These are phyloP conservation scores for Myocastor coypus DNA, from an alignment of 2,113 vertebrate species.

Conservation along the genomic window DNA sequence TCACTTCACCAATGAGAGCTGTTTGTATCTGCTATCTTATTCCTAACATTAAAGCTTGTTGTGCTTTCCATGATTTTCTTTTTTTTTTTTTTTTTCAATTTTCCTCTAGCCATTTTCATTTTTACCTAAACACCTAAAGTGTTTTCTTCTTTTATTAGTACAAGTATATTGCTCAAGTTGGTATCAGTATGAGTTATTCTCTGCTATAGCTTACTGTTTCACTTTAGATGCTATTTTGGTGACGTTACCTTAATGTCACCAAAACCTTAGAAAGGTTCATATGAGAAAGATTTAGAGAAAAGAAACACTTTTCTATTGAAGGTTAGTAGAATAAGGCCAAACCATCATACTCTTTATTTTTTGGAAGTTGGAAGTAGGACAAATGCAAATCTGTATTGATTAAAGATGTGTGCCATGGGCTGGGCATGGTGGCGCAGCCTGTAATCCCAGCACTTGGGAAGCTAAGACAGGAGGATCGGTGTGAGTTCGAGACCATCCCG, in stretches of 20 bases:
- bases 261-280: not conserved
- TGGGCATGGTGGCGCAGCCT: too few species aligned
- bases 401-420: not conserved
- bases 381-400: not conserved
- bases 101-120: not conserved
- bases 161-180: not conserved
- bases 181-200: not conserved
- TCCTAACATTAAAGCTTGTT: not conserved
- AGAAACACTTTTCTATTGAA: not conserved
- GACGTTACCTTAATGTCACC: not conserved
- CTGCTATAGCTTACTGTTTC: not conserved
- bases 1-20: not conserved
- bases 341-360: not conserved
- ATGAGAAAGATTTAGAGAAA: not conserved
- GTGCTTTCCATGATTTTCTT: not conserved
- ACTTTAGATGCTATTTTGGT: not conserved
- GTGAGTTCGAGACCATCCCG: too few species aligned
- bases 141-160: not conserved
- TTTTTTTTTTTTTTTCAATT: not conserved
- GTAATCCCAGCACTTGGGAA: too few species aligned
- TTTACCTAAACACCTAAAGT: not conserved
- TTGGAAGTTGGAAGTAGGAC: not conserved
- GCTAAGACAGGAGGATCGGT: too few species aligned
- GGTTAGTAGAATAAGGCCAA: not conserved
- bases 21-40: not conserved